These are phyloP conservation scores for Mugil cephalus DNA, from an alignment of 2,113 vertebrate species.

Conservation along the genomic window DNA sequence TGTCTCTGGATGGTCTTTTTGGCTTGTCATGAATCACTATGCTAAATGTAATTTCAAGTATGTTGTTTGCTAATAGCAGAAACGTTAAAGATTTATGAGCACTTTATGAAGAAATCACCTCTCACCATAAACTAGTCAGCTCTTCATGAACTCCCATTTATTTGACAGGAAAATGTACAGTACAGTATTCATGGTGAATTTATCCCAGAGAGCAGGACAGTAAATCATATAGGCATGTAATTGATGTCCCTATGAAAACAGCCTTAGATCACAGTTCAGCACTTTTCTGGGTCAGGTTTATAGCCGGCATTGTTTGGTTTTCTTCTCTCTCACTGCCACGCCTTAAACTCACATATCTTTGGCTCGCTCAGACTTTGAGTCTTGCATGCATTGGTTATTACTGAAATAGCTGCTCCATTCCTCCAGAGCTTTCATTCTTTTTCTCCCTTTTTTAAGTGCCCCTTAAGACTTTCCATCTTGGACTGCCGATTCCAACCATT, in stretches of 20 bases:
- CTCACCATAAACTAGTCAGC: not conserved
- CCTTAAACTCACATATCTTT: slow-evolving; percentile 26
- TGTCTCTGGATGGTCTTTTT: not conserved
- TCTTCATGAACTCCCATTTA: not conserved
- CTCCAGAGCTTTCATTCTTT: not conserved
- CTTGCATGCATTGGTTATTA: not conserved
- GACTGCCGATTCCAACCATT: slow-evolving; percentile 13
- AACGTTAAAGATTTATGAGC: slow-evolving; percentile 3
- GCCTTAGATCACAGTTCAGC: not conserved
- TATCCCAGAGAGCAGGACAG: not conserved
- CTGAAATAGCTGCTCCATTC: not conserved
- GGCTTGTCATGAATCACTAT: not conserved
- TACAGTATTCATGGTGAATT: not conserved
- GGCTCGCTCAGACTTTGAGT: slow-evolving; percentile 8
- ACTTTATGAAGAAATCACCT: slow-evolving; percentile 11
- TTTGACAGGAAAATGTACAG: not conserved
- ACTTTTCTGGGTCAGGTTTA: slow-evolving; percentile 3
- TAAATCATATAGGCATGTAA: not conserved
- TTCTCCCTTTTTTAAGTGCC: too few relatives aligned
- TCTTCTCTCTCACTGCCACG: not conserved
- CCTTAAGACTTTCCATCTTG: not conserved
- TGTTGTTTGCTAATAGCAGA: not conserved
- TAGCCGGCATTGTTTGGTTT: not conserved
- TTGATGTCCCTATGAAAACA: not conserved
- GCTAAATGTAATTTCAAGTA: slow-evolving; percentile 1